Base-by-base conservation (phyloP, 2,797 vertebrate species). In the Tragopan temminckii region DNA sequence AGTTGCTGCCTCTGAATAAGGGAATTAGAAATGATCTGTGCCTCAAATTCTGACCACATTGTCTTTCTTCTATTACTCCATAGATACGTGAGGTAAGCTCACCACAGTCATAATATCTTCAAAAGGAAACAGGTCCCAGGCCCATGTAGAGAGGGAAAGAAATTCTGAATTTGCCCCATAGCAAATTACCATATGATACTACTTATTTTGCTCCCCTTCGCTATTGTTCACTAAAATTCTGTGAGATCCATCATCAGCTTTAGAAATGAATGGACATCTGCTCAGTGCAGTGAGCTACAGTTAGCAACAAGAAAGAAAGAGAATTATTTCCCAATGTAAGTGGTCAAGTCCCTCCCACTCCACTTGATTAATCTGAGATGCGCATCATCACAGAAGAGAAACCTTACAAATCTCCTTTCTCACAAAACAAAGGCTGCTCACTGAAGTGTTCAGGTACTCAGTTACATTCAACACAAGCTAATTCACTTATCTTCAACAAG, bases 401-500 rank as follows among this genome's bases (percentile, higher is more conserved):
- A 96, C 94, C 96, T 94, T 91, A 96, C 94, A 89, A 91, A 91
- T 92, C 95, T 97, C 96, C 94, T 96, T 95, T 91, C 95, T 95
- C 91, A 94, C 91, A 96, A 96, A 97, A 94, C 95, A 96, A 97
- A 94, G 95, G 90, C 97, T 97, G 97, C 95, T 97, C 96, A 88
- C 94, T 96, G 89, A 87, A 97, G 96, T 95, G 96, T 96, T 97
- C 97, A 97, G 97, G 96, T 97, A 94, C 97, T 97, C 93, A 12
- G 97, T 98, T 97, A 97, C 97, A 97, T 97, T 97, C 98, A 97
- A 97, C 97, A 97, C 97, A 97, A 97, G 96, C 97, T 97, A 96
- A 98, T 97, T 98, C 97, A 97, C 97, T 98, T 96, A 97, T 94
- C 96, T 95, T 97, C 98, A 98, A 98, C 98, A 98, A 98, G 98